phyloP scores from a whole-genome alignment of 2,888 invertebrate genomes.

The Apodemia duryi region DNA sequence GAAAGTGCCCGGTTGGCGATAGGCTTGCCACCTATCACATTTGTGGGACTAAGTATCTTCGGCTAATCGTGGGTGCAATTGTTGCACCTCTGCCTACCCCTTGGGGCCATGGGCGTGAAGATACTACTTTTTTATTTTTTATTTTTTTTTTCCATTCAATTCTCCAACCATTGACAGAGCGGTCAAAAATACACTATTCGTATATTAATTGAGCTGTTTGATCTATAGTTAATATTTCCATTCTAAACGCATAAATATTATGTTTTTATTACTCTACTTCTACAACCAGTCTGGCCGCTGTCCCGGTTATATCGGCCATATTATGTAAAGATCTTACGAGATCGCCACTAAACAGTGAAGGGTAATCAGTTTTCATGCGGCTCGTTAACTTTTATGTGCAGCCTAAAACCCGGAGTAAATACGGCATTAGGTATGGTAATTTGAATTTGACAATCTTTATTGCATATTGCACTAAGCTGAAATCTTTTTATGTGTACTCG shows the following conservation, averaged over 20 bases:
- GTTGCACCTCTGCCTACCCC: no score
- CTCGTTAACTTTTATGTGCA: constrained; percentile 8
- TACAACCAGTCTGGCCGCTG: neutral
- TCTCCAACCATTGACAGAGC: no score
- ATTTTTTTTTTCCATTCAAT: no score
- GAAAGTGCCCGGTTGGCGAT: no score
- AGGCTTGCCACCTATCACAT: no score
- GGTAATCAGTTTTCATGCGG: constrained; percentile 12
- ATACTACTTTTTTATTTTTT: no score
- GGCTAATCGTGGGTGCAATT: no score
- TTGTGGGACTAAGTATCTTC: no score
- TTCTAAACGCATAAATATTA: neutral
- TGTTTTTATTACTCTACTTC: neutral
- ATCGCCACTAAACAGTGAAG: constrained; percentile 2
- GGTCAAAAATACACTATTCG: neutral
- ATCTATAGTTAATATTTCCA: neutral
- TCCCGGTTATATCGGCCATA: neutral
- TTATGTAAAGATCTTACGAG: constrained; percentile 13
- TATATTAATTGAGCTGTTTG: neutral
- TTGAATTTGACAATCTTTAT: constrained; percentile 1
- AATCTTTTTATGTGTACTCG: neutral
- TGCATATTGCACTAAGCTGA: neutral
- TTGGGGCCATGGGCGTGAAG: no score
- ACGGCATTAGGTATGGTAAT: neutral
- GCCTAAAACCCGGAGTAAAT: constrained; percentile 9